These are phyloP conservation scores for Oscheius sp. DNA, from an alignment of 1,140 invertebrate species.

Conservation along the genomic window DNA sequence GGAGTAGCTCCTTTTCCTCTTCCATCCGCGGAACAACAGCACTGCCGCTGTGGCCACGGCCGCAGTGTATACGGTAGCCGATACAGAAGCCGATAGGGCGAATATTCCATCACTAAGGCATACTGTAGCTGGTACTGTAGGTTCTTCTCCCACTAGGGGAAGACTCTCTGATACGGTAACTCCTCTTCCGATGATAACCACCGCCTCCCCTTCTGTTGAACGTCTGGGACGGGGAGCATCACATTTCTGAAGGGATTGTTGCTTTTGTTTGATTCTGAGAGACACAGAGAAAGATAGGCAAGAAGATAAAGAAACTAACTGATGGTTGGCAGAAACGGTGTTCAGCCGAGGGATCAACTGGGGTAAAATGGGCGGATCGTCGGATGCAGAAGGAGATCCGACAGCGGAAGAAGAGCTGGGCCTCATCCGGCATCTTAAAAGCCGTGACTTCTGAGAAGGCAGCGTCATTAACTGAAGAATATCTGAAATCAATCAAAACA, in stretches of 20 bases:
- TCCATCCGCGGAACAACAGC: background rate
- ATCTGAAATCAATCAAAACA: background rate
- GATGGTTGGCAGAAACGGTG: background rate
- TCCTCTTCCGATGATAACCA: background rate
- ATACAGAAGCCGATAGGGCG: background rate
- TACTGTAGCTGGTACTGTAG: too few species aligned
- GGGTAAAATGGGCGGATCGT: background rate
- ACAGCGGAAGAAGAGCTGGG: conserved; percentile 15
- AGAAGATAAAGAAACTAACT: background rate
- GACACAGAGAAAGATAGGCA: too few species aligned
- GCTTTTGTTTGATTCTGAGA: too few species aligned
- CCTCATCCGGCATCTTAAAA: conserved; percentile 31
- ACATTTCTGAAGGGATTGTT: background rate
- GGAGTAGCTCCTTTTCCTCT: background rate
- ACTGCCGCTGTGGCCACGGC: background rate
- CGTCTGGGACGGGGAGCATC: background rate
- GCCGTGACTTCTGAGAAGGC: conserved; percentile 30
- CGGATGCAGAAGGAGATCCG: background rate
- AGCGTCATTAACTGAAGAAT: conserved; percentile 4
- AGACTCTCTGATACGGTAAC: background rate
- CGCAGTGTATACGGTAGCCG: background rate
- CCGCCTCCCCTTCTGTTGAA: background rate
- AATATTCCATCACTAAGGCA: background rate
- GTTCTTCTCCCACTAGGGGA: background rate
- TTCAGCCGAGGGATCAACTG: background rate